Base-by-base conservation (phyloP, 2,888 invertebrate species). In the Rhagonycha lutea region DNA sequence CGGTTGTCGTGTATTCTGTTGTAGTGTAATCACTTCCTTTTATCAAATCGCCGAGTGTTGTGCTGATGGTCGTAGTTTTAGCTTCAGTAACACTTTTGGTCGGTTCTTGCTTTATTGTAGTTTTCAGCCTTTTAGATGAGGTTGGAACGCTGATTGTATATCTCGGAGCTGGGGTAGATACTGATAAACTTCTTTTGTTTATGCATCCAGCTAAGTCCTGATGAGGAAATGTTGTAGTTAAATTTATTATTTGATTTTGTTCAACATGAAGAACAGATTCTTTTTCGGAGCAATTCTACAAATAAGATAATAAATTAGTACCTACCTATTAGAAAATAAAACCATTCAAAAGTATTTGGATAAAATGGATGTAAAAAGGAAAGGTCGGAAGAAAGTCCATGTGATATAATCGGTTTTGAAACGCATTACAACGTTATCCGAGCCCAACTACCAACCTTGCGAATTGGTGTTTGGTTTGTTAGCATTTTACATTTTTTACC, bases 161-260 rank as follows among this genome's bases (percentile, higher is more conserved):
- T 32, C 10, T 78, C 47, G 79, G 75, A 8, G 68, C 68, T 11
- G 65, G 24, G 3, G 76, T 74, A 47, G 72, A 7, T 29, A 73
- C 74, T 0, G 65, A 28, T 29, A 72, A n/a, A n/a, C 47, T 47
- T 47, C 47, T 47, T n/a, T 47, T 47, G n/a, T 47, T 47, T 18
- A 77, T 73, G 78, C 88, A 94, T 1, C 94, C 94, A 0, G 94
- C 92, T 71, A 88, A 88, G 61, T 91, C 90, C 0, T 90, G 91
- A 18, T 82, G 82, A 7, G 47, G 47, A 47, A 47, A 89, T 86
- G 90, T 89, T 63, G 91, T 90, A 0, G 94, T 94, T 26, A 97
- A 87, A 73, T 92, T 92, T 18, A 97, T 91, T 24, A 96, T 91
- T 88, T 97, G 97, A 85, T 96, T 94, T 85, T 94, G 92, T 5